These are phyloP conservation scores for Neoseiulus cucumeris DNA, from an alignment of 1,140 invertebrate species.

Conservation along the genomic window DNA sequence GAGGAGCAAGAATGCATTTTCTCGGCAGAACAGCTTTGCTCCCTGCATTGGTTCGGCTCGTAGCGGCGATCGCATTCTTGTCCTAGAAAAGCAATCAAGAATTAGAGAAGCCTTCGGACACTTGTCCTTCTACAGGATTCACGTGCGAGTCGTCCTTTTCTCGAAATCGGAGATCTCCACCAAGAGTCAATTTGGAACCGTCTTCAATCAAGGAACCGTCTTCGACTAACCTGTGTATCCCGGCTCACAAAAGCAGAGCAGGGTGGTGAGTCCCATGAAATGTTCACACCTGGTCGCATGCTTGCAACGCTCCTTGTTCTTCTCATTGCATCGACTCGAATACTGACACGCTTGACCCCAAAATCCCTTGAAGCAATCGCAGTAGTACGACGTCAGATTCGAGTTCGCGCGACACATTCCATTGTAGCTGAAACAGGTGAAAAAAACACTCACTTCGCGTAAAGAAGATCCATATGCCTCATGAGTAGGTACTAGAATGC, in stretches of 20 bases:
- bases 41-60: neutral
- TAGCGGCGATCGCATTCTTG: neutral
- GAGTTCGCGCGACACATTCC: slow-evolving; percentile 53
- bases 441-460: too few species aligned
- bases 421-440: slow-evolving; percentile 51
- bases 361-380: slow-evolving; percentile 28
- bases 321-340: slow-evolving; percentile 1
- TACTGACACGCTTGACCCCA: slow-evolving; percentile 28
- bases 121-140: too few species aligned
- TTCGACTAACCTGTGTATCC: neutral
- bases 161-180: too few species aligned
- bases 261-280: neutral
- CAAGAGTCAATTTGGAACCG: too few species aligned
- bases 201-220: too few species aligned
- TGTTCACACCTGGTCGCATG: neutral
- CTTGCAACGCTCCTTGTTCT: neutral
- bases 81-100: neutral
- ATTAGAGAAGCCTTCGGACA: too few species aligned
- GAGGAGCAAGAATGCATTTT: neutral
- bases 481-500: neutral
- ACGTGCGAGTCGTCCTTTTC: too few species aligned
- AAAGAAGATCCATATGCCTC: neutral
- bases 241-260: neutral
- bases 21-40: neutral
- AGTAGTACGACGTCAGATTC: slow-evolving; percentile 37